phyloP scores from a whole-genome alignment of 2,113 vertebrate species.

The Campylomormyrus tamandua region DNA sequence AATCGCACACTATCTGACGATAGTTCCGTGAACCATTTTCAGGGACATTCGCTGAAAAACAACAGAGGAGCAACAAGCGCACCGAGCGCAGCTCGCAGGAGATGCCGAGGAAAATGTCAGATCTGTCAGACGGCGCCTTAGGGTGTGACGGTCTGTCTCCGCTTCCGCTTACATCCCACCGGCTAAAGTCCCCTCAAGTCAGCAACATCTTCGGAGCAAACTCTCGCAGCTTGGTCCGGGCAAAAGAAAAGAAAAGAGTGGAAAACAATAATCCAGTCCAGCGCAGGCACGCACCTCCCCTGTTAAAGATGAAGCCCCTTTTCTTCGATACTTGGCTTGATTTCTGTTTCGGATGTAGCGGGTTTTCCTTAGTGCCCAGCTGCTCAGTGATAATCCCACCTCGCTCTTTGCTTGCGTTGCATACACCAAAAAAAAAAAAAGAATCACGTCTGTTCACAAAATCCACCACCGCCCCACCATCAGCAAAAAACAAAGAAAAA shows the following conservation, averaged over 20 bases:
- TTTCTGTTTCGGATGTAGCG: neutral
- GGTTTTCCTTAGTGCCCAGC: neutral
- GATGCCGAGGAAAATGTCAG: neutral
- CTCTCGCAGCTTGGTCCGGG: neutral
- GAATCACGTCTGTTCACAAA: neutral
- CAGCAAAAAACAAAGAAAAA: neutral
- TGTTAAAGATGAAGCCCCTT: neutral
- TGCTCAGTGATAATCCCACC: neutral
- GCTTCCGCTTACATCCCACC: neutral
- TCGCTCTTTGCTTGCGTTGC: neutral
- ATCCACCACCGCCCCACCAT: neutral
- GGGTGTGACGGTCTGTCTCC: slow-evolving; percentile 15
- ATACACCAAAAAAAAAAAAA: neutral
- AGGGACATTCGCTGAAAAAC: neutral
- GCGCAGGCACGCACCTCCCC: neutral
- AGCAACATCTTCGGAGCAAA: neutral
- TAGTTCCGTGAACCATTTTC: neutral
- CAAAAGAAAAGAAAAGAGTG: neutral
- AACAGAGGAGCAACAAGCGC: slow-evolving; percentile 4
- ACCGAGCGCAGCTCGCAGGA: neutral
- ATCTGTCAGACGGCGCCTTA: neutral
- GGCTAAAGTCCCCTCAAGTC: neutral
- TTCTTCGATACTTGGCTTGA: neutral
- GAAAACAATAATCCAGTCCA: neutral
- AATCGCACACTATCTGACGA: neutral